Percentiles rank a stretch among this genome's conserved stretches.
phyloP scores from a whole-genome alignment of 1,140 invertebrate genomes.

The Coenobita brevimanus region DNA sequence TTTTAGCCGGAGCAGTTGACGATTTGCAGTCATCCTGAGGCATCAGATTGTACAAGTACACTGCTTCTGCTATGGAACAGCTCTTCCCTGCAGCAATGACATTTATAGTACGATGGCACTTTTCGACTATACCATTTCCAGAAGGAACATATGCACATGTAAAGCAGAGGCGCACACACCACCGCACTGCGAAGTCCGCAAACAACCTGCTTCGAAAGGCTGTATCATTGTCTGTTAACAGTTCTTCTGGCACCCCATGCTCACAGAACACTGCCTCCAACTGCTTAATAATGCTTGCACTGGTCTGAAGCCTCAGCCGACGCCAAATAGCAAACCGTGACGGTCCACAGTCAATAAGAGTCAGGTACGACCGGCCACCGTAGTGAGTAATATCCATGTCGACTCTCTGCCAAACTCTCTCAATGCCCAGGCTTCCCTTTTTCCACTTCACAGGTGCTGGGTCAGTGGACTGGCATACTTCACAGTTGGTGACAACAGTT shows the following conservation, averaged over 20 bases:
- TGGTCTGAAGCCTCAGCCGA: background rate
- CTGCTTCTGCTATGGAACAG: background rate
- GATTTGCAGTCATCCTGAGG: background rate
- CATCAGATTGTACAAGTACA: background rate
- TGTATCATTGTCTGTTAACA: background rate
- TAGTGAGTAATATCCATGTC: background rate
- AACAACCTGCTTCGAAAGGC: background rate
- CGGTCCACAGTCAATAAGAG: background rate
- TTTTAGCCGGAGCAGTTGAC: background rate
- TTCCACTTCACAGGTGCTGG: slow-evolving; percentile 18
- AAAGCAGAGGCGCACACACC: background rate
- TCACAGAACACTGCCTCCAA: background rate
- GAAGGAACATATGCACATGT: background rate
- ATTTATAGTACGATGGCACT: background rate
- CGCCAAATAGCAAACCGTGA: background rate
- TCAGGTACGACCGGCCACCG: background rate
- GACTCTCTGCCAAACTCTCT: background rate
- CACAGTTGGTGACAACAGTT: background rate
- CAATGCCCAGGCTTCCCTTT: background rate
- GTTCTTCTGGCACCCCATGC: background rate
- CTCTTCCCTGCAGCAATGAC: background rate
- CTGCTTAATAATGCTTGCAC: background rate
- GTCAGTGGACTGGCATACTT: background rate
- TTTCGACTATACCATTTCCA: background rate
- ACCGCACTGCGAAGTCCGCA: background rate